Evolutionary conservation across 2,888 invertebrate genomes (phyloP).

Genomic region (Gymnosoma rotundatum): DNA sequence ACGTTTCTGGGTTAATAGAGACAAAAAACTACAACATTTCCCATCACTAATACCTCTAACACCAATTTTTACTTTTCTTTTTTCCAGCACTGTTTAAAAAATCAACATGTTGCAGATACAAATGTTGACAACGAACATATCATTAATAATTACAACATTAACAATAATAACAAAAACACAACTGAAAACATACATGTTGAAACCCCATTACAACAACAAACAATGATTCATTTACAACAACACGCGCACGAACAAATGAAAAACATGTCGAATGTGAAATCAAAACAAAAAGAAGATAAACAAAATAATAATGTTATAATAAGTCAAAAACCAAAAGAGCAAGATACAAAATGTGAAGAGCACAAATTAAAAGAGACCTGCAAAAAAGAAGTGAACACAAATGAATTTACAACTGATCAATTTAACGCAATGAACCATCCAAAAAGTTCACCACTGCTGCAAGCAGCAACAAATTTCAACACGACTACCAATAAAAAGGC

Average conservation of each 20-base stretch:
- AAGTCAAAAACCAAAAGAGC: slow-evolving; percentile 50
- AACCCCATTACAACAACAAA: slow-evolving; percentile 45
- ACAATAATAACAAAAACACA: slow-evolving; percentile 20
- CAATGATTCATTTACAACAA: slow-evolving; percentile 44
- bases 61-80: not conserved
- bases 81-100: slow-evolving; percentile 55
- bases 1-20: no score
- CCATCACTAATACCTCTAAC: no score
- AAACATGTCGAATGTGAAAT: slow-evolving; percentile 73
- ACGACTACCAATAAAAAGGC: slow-evolving; percentile 15
- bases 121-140: slow-evolving; percentile 62
- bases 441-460: slow-evolving; percentile 14
- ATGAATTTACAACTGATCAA: slow-evolving; percentile 35
- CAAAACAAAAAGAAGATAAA: slow-evolving; percentile 77
- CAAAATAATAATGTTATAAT: slow-evolving; percentile 68
- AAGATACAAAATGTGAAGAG: slow-evolving; percentile 47
- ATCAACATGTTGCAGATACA: slow-evolving; percentile 56
- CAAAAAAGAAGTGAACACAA: slow-evolving; percentile 52
- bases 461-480: slow-evolving; percentile 25
- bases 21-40: no score
- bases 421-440: slow-evolving; percentile 20
- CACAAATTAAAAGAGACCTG: slow-evolving; percentile 10
- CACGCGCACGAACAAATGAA: slow-evolving; percentile 29
- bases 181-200: slow-evolving; percentile 43
- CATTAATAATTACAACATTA: slow-evolving; percentile 45